phyloP scores from a whole-genome alignment of 2,113 vertebrate species.

The Ranitomeya variabilis region DNA sequence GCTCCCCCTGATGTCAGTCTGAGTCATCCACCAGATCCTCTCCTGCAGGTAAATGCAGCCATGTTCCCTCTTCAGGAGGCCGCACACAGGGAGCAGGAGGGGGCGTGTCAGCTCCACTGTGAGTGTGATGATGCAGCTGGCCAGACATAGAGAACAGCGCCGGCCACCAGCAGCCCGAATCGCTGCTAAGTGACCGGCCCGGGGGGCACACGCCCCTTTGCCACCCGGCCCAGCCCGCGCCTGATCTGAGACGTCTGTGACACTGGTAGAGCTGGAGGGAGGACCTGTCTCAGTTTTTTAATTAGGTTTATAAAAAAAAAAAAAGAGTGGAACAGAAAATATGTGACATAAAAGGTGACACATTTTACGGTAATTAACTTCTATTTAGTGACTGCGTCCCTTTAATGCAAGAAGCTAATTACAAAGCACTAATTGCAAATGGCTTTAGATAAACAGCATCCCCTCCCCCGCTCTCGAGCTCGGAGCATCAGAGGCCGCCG shows the following conservation, averaged over 20 bases:
- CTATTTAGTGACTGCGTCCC: neutral
- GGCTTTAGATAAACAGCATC: neutral
- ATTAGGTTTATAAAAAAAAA: neutral
- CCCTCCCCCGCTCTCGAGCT: neutral
- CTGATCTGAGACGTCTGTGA: neutral
- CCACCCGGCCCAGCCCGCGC: too few relatives aligned
- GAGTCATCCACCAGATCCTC: too few relatives aligned
- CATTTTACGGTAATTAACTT: conserved; percentile 25
- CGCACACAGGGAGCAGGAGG: too few relatives aligned
- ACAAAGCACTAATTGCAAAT: neutral
- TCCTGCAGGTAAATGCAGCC: too few relatives aligned
- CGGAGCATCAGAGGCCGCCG: neutral
- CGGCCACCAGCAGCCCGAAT: too few relatives aligned
- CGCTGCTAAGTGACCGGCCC: too few relatives aligned
- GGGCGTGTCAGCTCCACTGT: too few relatives aligned
- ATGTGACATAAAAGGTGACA: neutral
- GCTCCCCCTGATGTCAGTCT: too few relatives aligned
- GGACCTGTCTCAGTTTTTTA: neutral
- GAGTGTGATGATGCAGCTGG: too few relatives aligned
- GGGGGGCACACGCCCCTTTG: too few relatives aligned
- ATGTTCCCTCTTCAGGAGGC: too few relatives aligned
- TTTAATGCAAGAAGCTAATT: conserved; percentile 19
- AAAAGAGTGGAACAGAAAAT: neutral
- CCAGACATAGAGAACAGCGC: too few relatives aligned
- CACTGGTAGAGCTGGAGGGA: neutral